Conservation (phyloP, 2,888 invertebrate genomes). For the Drosophila paucipuncta region DNA sequence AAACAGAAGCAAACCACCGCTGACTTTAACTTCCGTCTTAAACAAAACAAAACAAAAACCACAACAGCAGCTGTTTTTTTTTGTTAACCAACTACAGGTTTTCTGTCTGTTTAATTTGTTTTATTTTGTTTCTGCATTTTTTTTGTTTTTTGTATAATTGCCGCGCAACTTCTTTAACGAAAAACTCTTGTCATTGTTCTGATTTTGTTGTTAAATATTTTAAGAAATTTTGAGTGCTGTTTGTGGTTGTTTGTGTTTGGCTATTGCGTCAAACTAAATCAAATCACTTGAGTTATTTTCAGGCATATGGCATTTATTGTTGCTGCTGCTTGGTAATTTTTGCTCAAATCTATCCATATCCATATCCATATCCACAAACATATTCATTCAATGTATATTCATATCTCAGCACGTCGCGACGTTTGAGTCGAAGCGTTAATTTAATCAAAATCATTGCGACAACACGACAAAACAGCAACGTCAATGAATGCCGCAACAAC, state of each 20-base stretch:
- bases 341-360: slow-evolving; percentile 31
- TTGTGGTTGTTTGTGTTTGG: slow-evolving; percentile 36
- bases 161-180: slow-evolving; percentile 43
- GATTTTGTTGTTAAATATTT: slow-evolving; percentile 24
- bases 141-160: slow-evolving; percentile 4
- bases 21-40: slow-evolving; percentile 44
- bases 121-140: not conserved
- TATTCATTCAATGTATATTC: slow-evolving; percentile 28
- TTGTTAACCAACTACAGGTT: slow-evolving; percentile 41
- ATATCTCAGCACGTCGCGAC: slow-evolving; percentile 36
- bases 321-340: slow-evolving; percentile 22
- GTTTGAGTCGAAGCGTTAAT: slow-evolving; percentile 65
- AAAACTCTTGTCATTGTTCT: slow-evolving; percentile 43
- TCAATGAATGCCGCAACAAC: slow-evolving; percentile 53
- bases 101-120: slow-evolving; percentile 14
- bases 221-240: slow-evolving; percentile 20
- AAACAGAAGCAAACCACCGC: slow-evolving; percentile 11
- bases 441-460: slow-evolving; percentile 77
- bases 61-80: not conserved
- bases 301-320: slow-evolving; percentile 46
- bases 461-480: slow-evolving; percentile 49
- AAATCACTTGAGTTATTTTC: slow-evolving; percentile 56
- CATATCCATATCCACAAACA: slow-evolving; percentile 43
- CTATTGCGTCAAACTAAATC: slow-evolving; percentile 60
- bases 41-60: slow-evolving; percentile 18